A percentile compares a stretch with the other conserved stretches of the same genome.
phyloP scores from a whole-genome alignment of 2,888 invertebrate genomes.

The Pollenia angustigena region DNA sequence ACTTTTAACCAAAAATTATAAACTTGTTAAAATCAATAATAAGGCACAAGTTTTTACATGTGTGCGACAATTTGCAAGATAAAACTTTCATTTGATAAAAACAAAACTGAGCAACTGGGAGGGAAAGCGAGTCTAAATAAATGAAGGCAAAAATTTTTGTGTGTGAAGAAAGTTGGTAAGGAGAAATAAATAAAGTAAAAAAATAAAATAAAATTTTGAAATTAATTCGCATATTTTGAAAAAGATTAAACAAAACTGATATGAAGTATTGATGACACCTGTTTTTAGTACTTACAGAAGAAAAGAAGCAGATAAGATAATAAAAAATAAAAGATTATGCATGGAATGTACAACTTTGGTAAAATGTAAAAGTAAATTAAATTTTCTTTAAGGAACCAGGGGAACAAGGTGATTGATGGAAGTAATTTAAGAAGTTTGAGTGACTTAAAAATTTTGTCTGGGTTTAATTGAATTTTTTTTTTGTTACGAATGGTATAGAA shows the following conservation, averaged over 20 bases:
- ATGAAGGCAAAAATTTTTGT: not conserved
- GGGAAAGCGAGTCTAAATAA: not conserved
- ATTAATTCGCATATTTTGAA: conserved; percentile 36
- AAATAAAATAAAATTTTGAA: conserved; percentile 12
- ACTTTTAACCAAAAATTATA: conserved; percentile 67
- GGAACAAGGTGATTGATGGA: not conserved
- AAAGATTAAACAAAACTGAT: conserved; percentile 41
- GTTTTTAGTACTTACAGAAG: not conserved
- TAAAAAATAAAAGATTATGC: not conserved
- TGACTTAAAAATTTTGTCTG: conserved; percentile 21
- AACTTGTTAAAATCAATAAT: conserved; percentile 69
- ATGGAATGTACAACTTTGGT: conserved; percentile 31
- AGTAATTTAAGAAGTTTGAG: not conserved
- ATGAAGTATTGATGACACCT: conserved; percentile 56
- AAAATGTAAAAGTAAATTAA: not conserved
- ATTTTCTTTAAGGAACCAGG: not conserved
- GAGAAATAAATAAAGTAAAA: conserved; percentile 2
- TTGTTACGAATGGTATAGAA: not conserved
- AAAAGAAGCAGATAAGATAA: not conserved
- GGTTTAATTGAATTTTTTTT: not conserved
- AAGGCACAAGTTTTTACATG: conserved; percentile 60
- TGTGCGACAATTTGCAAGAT: conserved; percentile 48
- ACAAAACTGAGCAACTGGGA: not conserved
- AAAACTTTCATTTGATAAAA: conserved; percentile 14
- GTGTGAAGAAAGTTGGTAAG: not conserved